A percentile compares a stretch with the other conserved stretches of the same genome.
phyloP scores from a whole-genome alignment of 2,888 invertebrate species.

The Branchellion lobata region DNA sequence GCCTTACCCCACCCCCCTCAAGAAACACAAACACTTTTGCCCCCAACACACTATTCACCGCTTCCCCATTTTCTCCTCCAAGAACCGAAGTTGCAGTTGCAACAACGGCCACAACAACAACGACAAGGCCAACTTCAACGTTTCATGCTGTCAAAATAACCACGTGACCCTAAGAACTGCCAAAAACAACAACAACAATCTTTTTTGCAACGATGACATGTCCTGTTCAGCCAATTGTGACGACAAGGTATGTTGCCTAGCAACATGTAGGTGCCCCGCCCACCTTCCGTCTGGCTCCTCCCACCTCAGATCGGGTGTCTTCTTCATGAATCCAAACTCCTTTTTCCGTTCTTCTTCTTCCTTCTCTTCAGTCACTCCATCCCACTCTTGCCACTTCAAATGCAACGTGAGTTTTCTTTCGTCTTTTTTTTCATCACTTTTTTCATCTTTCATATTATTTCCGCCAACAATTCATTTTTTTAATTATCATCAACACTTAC shows the following conservation, averaged over 20 bases:
- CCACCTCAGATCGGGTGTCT: neutral
- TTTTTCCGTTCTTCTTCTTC: neutral
- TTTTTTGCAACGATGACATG: neutral
- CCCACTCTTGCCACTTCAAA: neutral
- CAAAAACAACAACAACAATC: neutral
- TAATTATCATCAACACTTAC: neutral
- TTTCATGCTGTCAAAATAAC: neutral
- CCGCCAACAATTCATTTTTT: too few species aligned
- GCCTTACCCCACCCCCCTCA: constrained; percentile 12
- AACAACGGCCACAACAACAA: neutral
- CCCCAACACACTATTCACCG: constrained; percentile 18
- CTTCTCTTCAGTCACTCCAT: neutral
- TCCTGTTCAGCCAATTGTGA: neutral
- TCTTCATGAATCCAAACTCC: neutral
- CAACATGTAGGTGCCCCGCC: neutral
- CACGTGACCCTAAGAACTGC: neutral
- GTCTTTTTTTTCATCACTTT: too few species aligned
- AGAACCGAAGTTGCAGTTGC: neutral
- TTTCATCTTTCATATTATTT: too few species aligned
- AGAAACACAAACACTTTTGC: neutral
- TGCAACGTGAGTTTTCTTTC: neutral
- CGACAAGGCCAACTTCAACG: neutral
- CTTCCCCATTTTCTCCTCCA: neutral
- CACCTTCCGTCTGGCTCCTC: neutral
- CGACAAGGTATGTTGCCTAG: neutral